phyloP scores from a whole-genome alignment of 2,113 vertebrate genomes.

The Craseonycteris thonglongyai region DNA sequence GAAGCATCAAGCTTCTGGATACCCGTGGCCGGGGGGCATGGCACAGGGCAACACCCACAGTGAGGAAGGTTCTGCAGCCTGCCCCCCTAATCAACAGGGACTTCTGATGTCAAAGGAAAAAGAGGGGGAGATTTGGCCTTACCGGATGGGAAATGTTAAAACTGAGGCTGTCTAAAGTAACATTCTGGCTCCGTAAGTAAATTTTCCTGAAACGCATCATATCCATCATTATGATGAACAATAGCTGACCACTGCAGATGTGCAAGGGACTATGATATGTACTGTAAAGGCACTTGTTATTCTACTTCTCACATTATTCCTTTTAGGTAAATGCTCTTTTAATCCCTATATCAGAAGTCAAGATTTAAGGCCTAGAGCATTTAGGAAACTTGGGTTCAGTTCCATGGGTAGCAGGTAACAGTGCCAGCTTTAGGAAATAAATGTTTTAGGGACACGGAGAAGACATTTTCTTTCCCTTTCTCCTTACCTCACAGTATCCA shows the following conservation, averaged over 20 bases:
- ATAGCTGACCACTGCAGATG: neutral
- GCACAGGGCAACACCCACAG: neutral
- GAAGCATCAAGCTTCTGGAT: fast-evolving
- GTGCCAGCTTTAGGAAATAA: neutral
- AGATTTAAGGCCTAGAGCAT: neutral
- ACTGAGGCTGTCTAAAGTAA: neutral
- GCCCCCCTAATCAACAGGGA: no score
- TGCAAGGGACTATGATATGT: neutral
- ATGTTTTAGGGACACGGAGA: neutral
- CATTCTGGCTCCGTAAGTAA: neutral
- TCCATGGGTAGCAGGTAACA: neutral
- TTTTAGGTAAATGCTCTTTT: neutral
- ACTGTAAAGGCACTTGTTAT: neutral
- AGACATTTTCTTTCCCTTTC: neutral
- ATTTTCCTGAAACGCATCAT: neutral
- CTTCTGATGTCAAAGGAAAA: neutral
- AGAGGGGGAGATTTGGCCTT: neutral
- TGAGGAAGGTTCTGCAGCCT: neutral
- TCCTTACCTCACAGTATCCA: neutral
- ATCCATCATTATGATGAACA: neutral
- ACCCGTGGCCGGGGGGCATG: no score
- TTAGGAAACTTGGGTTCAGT: neutral
- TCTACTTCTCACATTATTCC: neutral
- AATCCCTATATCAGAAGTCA: neutral
- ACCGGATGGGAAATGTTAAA: neutral